Base-by-base conservation (phyloP, 2,113 vertebrate genomes). In the Cebus imitator region DNA sequence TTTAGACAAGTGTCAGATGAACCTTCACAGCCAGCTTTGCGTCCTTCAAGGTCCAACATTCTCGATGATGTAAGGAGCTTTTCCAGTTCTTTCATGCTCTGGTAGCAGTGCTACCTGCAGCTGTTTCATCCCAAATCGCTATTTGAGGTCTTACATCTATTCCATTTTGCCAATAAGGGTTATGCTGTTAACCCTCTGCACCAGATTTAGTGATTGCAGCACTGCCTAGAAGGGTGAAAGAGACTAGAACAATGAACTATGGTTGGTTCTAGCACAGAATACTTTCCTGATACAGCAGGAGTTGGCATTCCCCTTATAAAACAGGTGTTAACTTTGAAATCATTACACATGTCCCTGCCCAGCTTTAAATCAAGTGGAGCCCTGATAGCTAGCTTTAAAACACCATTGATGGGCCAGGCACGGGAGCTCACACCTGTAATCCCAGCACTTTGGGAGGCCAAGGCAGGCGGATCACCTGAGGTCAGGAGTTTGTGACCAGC, bases 311-410 rank as follows among this genome's bases (percentile, higher is more conserved):
- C 80, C 73, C 3, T 13, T 40, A 2, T 7, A 50, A 91, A 78
- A n/a, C 8, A 57, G 35, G 18, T 14, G 37, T 85, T 45, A 72
- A 61, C 66, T 92, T 21, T 52, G 14, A 96, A 55, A 45, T 50
- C 55, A n/a, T 72, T 55, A 17, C 32, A 30, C 2, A 14, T 30
- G 58, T 58, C 55, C 61, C 75, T 20, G 5, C 48, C 25, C 52
- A 80, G 52, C 66, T 86, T 75, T 66, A 95, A 92, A 90, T 66
- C 55, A 90, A 55, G 57, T 14, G 78, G 86, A 93, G n/a, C 45
- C 57, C 76, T 32, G 16, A 58, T 13, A 61, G 68, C 45, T 79
- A 76, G n/a, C 23, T 97, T 87, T 70, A 57, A 68, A 75, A 75
- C 13, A 11, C 5, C 5, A 43, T 27, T 27, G 23, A 75, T 43